phyloP scores from a whole-genome alignment of 2,113 vertebrate genomes.

The Scolopax mira region DNA sequence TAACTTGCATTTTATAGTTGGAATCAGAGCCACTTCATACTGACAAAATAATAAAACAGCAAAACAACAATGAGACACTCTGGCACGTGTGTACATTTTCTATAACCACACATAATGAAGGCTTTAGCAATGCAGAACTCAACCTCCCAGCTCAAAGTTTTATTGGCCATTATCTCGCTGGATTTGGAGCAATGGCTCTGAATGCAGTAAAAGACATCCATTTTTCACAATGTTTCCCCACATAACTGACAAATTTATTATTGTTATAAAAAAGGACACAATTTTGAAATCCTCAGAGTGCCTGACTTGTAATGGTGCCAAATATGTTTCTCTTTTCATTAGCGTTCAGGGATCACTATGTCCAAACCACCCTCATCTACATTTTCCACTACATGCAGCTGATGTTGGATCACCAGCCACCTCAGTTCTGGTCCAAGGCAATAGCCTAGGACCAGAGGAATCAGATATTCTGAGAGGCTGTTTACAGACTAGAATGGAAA shows the following conservation, averaged over 20 bases:
- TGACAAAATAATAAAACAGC: background rate
- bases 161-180: conserved; percentile 52
- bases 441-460: background rate
- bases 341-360: conserved; percentile 7
- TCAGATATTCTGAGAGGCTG: background rate
- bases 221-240: conserved; percentile 62
- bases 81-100: background rate
- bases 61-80: background rate
- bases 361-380: background rate
- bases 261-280: conserved; percentile 54
- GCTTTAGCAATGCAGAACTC: background rate
- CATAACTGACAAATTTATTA: conserved; percentile 66
- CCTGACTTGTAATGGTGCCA: conserved; percentile 19
- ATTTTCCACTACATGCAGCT: background rate
- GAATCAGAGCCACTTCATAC: background rate
- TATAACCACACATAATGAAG: background rate
- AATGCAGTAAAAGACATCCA: conserved; percentile 50
- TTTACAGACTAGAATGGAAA: background rate
- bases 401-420: background rate
- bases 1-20: conserved; percentile 6
- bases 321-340: conserved; percentile 39
- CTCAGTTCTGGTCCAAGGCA: background rate
- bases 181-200: conserved; percentile 41
- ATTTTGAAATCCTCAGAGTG: conserved; percentile 39
- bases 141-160: conserved; percentile 39